These are phyloP conservation scores for Petrocephalus schoutedeni DNA, from an alignment of 2,797 vertebrate genomes.

Conservation along the genomic window DNA sequence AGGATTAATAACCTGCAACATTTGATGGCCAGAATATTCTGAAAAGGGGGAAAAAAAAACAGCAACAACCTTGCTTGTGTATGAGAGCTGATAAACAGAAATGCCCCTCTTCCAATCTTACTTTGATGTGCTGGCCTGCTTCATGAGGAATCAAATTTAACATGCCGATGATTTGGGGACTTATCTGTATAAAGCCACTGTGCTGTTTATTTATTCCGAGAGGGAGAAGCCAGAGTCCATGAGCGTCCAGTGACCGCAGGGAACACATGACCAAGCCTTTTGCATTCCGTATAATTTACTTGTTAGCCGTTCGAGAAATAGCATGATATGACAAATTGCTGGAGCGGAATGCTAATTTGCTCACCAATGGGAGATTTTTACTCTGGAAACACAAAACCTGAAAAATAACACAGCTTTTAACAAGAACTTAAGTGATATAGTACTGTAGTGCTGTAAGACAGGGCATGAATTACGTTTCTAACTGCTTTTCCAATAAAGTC, in stretches of 20 bases:
- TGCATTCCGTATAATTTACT: constrained; percentile 52
- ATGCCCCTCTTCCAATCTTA: constrained; percentile 24
- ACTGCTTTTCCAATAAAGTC: neutral
- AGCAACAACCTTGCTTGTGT: constrained; percentile 17
- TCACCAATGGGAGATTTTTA: neutral
- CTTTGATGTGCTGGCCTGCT: constrained; percentile 25
- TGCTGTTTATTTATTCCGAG: constrained; percentile 50
- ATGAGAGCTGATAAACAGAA: constrained; percentile 48
- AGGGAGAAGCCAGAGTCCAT: constrained; percentile 53
- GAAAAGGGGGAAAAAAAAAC: constrained; percentile 15
- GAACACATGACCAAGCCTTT: constrained; percentile 52
- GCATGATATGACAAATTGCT: constrained; percentile 53
- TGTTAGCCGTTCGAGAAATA: constrained; percentile 41
- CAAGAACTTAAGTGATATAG: neutral
- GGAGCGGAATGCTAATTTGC: constrained; percentile 31
- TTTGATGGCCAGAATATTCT: constrained; percentile 23
- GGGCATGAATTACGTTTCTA: neutral
- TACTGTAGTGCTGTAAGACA: neutral
- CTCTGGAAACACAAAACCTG: neutral
- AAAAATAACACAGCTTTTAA: neutral
- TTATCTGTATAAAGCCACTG: constrained; percentile 13
- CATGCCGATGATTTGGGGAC: constrained; percentile 50
- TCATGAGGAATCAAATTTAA: constrained; percentile 27
- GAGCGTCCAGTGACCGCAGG: constrained; percentile 45
- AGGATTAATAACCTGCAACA: constrained; percentile 42